phyloP scores from a whole-genome alignment of 2,797 vertebrate species.

The Aphelocoma californica region DNA sequence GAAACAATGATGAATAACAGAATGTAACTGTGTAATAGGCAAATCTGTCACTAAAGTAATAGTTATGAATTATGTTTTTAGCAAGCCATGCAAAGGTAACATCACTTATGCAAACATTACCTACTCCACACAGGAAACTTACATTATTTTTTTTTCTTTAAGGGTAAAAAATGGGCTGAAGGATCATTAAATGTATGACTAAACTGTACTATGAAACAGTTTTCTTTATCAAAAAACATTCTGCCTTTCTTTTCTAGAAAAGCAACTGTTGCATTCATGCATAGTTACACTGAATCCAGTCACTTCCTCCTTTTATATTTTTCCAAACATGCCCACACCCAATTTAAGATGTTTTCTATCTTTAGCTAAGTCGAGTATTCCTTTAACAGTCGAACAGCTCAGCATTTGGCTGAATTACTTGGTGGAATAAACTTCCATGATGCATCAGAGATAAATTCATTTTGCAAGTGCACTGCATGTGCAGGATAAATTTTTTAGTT shows the following conservation, averaged over 20 bases:
- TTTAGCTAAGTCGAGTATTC: neutral
- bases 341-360: neutral
- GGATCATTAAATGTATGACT: slow-evolving; percentile 22
- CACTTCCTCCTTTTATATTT: slow-evolving; percentile 15
- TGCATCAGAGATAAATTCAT: neutral
- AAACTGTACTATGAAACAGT: neutral
- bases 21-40: neutral
- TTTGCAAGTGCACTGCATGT: neutral
- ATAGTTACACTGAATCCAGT: neutral
- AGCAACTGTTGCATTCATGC: neutral
- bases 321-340: neutral
- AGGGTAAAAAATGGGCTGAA: slow-evolving; percentile 8
- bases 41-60: neutral
- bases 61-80: neutral
- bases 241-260: neutral
- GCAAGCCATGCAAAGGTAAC: neutral
- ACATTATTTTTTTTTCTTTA: slow-evolving; percentile 43
- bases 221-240: neutral
- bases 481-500: neutral
- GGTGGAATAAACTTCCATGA: neutral
- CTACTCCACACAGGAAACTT: neutral
- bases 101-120: neutral
- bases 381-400: neutral
- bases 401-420: neutral
- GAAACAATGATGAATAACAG: slow-evolving; percentile 40